Conservation (phyloP, 2,113 vertebrate species). For the Microcebus lehilahytsara region DNA sequence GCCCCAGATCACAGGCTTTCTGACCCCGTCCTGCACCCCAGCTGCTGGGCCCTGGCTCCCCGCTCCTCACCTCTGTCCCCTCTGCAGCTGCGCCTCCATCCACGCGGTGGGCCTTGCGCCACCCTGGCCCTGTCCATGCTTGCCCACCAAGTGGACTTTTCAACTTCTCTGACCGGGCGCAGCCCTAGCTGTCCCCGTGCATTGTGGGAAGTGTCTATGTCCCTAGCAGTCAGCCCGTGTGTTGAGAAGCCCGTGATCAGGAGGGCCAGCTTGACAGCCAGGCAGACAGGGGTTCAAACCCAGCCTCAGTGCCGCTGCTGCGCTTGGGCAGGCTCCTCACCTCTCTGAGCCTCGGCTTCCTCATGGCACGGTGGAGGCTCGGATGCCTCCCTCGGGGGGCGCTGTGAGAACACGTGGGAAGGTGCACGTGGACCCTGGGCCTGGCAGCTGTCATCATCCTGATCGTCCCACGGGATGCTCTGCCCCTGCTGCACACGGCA, state of each 20-base stretch:
- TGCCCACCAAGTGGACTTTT: background rate
- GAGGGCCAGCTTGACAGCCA: background rate
- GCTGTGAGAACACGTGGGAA: fast-evolving
- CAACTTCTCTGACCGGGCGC: background rate
- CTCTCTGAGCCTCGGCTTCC: background rate
- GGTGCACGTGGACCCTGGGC: fast-evolving
- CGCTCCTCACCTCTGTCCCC: too few relatives aligned
- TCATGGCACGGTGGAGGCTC: fast-evolving
- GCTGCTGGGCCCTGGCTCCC: background rate
- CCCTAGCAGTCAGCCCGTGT: background rate
- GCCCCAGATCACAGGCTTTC: background rate
- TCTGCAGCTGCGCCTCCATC: fast-evolving
- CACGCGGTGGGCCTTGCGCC: background rate
- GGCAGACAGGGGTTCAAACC: background rate
- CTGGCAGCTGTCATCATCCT: too few relatives aligned
- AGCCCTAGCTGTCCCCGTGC: fast-evolving
- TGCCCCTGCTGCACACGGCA: background rate
- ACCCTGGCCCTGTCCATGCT: background rate
- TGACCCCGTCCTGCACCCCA: background rate
- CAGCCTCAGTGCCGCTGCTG: background rate
- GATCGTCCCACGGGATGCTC: background rate
- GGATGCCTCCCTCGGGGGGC: background rate
- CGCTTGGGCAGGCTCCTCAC: background rate
- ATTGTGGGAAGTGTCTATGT: background rate
- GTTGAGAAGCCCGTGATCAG: background rate